Evolutionary conservation across 2,797 vertebrate species (phyloP), one percentile per base, ranked within the genome.

Genomic region (Mormyrus hasselquistii): DNA sequence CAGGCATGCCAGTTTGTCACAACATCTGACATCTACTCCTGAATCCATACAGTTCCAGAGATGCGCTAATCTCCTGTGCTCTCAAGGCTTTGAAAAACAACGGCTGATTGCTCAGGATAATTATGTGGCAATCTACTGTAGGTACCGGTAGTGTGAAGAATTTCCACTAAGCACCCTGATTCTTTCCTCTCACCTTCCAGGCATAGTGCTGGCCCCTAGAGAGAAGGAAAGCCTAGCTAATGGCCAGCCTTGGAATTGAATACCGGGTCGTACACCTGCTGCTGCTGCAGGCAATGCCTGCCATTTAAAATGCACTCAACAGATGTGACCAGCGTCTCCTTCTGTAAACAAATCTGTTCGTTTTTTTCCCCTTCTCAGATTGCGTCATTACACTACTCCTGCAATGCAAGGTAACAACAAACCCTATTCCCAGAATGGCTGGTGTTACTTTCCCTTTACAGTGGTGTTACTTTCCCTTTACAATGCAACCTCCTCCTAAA

Each of bases 261-360:
- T 49, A 55, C 7, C 44, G 41, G 87, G 59, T 69, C 59, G 12
- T 34, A 69, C 87, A 88, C 87, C 87, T 88, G 87, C 87, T 88
- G 59, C 41, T 65, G 87, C 87, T 69, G 2, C 38, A 47, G 87
- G 87, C 87, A 34, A 88, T 49, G 87, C 87, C 10, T 65, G 59
- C 57, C 59, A 88, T 88, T 88, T 88, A 88, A 88, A 88, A 59
- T 88, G 87, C 41, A 69, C 87, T 88, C 87, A 69, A 47, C 87
- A 88, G 87, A 88, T 88, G 87, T 88, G 59, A 88, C 59, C 57
- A 69, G 62, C 87, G 69, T 69, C 59, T 44, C n/a, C 87, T 65
- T 88, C 87, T 88, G 87, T 88, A 65, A 88, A 88, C 87, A 88
- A 65, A 88, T 88, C 47, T 88, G 59, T 50, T 88, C 16, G 25